Evolutionary conservation across 2,113 vertebrate genomes (phyloP).

Genomic region (Salvelinus sp.): DNA sequence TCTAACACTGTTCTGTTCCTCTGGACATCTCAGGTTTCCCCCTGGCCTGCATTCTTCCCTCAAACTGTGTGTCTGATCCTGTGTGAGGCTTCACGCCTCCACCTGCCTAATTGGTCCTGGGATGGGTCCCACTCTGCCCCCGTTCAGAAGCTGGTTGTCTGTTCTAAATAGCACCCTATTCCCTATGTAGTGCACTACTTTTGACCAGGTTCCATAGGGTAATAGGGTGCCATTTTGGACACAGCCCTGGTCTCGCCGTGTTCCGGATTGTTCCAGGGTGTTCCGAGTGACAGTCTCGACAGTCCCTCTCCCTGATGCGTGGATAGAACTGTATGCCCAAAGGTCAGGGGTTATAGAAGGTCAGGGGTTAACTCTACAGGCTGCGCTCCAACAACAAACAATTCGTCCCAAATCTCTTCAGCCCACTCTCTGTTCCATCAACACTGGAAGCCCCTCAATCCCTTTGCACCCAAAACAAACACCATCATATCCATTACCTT

Average conservation of each 20-base stretch:
- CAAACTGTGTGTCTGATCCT: conserved; percentile 44
- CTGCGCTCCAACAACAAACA: conserved; percentile 67
- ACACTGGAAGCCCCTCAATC: conserved; percentile 35
- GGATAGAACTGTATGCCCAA: conserved; percentile 55
- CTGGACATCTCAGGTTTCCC: conserved; percentile 36
- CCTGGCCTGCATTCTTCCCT: conserved; percentile 32
- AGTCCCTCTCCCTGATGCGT: conserved; percentile 64
- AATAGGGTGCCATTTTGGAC: not conserved
- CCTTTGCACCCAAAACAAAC: conserved; percentile 29
- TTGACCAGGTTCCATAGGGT: not conserved
- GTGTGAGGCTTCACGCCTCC: not conserved
- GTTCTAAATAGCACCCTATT: not conserved
- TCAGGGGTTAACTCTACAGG: conserved; percentile 68
- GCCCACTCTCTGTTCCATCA: conserved; percentile 26
- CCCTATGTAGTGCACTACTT: too few relatives aligned
- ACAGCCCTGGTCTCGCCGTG: not conserved
- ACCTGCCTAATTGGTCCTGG: conserved; percentile 33
- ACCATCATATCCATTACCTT: not conserved
- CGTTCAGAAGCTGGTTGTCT: not conserved
- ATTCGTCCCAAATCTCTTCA: conserved; percentile 46
- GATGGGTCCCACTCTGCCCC: not conserved
- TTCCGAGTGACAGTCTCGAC: conserved; percentile 42
- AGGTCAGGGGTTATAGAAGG: conserved; percentile 59
- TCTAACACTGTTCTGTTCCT: conserved; percentile 35
- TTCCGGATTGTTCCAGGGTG: conserved; percentile 40